Evolutionary conservation across 1,140 invertebrate species (phyloP).

Genomic region (Propsilocerus akamusi): DNA sequence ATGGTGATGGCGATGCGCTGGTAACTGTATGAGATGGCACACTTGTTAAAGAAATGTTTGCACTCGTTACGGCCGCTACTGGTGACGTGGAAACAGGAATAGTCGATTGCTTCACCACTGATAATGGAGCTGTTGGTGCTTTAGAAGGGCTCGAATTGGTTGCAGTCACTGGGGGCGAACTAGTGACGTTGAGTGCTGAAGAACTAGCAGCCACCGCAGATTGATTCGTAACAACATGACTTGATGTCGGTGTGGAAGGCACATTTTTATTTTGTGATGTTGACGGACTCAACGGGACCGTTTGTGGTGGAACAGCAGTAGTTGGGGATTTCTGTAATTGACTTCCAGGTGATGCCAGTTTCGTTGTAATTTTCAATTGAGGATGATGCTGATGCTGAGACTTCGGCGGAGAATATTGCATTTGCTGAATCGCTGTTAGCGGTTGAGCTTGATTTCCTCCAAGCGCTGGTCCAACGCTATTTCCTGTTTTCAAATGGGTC

Average conservation of each 20-base stretch:
- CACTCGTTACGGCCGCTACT: background rate
- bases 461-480: background rate
- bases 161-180: background rate
- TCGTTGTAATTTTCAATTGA: background rate
- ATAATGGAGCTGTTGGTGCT: background rate
- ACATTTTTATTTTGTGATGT: background rate
- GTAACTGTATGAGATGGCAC: no score
- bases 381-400: background rate
- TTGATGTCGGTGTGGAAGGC: background rate
- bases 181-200: background rate
- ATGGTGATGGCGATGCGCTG: no score
- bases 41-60: no score
- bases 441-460: background rate
- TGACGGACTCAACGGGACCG: background rate
- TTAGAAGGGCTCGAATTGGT: background rate
- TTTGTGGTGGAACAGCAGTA: background rate
- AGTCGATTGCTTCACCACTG: background rate
- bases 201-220: no score
- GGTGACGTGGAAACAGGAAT: background rate
- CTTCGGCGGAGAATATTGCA: background rate
- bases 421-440: no score
- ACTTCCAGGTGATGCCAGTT: background rate
- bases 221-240: background rate
- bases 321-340: background rate
- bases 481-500: background rate